phyloP scores from a whole-genome alignment of 1,140 invertebrate genomes.

The Scaptomyza montana region DNA sequence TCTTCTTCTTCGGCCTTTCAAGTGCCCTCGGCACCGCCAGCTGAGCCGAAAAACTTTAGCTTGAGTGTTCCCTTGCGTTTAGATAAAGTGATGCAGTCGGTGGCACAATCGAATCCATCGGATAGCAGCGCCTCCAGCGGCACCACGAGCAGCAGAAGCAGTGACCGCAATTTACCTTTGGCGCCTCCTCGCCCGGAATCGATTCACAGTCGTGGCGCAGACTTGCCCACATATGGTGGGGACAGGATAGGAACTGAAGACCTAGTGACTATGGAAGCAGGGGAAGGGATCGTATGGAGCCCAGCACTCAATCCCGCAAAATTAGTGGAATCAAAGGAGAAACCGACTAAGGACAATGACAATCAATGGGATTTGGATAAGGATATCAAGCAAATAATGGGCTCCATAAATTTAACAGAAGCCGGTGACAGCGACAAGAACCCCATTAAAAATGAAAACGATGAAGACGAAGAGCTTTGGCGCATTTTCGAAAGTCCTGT shows the following conservation, averaged over 20 bases:
- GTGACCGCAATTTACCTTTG: constrained; percentile 5
- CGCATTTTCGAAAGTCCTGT: not conserved
- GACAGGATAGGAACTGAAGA: not conserved
- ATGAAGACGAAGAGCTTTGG: not conserved
- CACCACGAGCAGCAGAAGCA: constrained; percentile 29
- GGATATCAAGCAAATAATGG: not conserved
- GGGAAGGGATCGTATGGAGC: constrained; percentile 33
- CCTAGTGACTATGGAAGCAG: not conserved
- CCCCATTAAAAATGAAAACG: not conserved
- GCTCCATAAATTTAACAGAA: not conserved
- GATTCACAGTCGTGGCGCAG: constrained; percentile 10
- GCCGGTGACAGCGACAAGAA: not conserved
- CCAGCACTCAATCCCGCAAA: not conserved
- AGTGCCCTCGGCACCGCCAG: constrained; percentile 4
- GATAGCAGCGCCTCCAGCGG: constrained; percentile 38
- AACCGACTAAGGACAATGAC: not conserved
- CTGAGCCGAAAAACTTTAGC: not conserved
- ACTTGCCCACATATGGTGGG: not conserved
- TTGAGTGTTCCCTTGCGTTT: constrained; percentile 9
- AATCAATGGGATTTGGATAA: not conserved
- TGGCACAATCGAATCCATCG: constrained; percentile 14
- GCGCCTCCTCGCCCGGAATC: not conserved
- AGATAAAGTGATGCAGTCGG: constrained; percentile 18
- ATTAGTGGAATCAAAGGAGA: too few species aligned
- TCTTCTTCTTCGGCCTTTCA: constrained; percentile 1